Conservation (phyloP, 2,797 vertebrate genomes). For the Valencia hispanica region DNA sequence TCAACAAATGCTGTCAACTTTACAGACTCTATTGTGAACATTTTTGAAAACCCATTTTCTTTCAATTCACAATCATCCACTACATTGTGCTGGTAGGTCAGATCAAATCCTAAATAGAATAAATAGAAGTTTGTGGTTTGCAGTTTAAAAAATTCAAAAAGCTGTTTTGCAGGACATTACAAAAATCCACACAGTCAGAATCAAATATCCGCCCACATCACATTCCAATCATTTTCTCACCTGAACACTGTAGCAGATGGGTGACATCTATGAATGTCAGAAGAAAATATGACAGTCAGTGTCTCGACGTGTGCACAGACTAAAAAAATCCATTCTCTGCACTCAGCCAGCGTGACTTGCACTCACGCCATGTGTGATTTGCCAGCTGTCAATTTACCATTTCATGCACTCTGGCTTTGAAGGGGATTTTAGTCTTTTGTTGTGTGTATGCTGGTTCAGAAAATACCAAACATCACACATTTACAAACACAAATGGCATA, state of each 20-base stretch:
- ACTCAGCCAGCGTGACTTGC: not conserved
- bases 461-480: not conserved
- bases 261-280: constrained; percentile 33
- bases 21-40: not conserved
- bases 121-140: not conserved
- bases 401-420: not conserved
- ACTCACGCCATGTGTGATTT: not conserved
- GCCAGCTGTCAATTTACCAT: not conserved
- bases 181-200: not conserved
- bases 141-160: not conserved
- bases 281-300: constrained; percentile 11
- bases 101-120: not conserved
- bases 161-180: not conserved
- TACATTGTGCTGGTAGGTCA: too few relatives aligned
- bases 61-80: not conserved
- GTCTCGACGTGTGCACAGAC: not conserved
- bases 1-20: not conserved
- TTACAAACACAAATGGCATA: not conserved
- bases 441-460: not conserved
- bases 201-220: constrained; percentile 14
- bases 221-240: constrained; percentile 22
- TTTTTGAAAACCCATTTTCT: not conserved
- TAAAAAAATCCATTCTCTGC: not conserved
- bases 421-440: not conserved
- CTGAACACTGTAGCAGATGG: constrained; percentile 52